phyloP scores from a whole-genome alignment of 1,140 invertebrate species.

The Sweltsa coloradensis region DNA sequence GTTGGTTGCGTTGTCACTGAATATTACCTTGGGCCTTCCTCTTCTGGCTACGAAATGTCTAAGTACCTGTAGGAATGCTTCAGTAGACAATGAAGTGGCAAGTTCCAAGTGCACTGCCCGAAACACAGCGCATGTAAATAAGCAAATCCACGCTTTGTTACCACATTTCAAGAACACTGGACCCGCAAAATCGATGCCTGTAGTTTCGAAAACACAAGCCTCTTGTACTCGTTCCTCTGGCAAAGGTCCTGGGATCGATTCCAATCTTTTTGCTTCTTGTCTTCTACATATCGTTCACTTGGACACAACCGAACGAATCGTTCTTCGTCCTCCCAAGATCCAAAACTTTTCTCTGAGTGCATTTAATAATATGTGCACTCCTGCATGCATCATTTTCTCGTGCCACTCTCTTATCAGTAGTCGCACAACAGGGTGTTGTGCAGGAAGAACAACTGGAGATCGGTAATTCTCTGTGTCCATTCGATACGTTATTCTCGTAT shows the following conservation, averaged over 20 bases:
- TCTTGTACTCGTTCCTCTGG: constrained; percentile 18
- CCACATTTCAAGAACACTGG: constrained; percentile 18
- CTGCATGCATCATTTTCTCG: constrained; percentile 9
- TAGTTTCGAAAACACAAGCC: constrained; percentile 17
- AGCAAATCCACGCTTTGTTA: constrained; percentile 24
- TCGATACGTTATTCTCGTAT: constrained; percentile 4
- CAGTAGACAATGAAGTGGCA: constrained; percentile 19
- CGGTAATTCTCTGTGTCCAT: neutral
- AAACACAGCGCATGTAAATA: constrained; percentile 27
- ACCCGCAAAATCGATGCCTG: constrained; percentile 23
- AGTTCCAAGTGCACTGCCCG: constrained; percentile 28
- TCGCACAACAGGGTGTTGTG: constrained; percentile 4
- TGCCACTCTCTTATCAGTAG: constrained; percentile 10
- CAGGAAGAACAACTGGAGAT: constrained; percentile 14
- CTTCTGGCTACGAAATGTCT: constrained; percentile 24
- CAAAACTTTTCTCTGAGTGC: constrained; percentile 20
- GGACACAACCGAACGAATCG: constrained; percentile 18
- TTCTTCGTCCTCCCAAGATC: constrained; percentile 19
- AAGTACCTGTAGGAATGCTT: constrained; percentile 21
- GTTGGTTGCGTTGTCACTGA: constrained; percentile 30
- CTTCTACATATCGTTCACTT: constrained; percentile 22
- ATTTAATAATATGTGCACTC: constrained; percentile 8
- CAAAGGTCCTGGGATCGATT: constrained; percentile 16
- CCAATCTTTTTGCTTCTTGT: constrained; percentile 17
- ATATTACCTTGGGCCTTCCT: constrained; percentile 25